Percentiles rank a stretch among this genome's conserved stretches.
Conservation (phyloP, 2,888 invertebrate species). For the Amaurobius ferox region DNA sequence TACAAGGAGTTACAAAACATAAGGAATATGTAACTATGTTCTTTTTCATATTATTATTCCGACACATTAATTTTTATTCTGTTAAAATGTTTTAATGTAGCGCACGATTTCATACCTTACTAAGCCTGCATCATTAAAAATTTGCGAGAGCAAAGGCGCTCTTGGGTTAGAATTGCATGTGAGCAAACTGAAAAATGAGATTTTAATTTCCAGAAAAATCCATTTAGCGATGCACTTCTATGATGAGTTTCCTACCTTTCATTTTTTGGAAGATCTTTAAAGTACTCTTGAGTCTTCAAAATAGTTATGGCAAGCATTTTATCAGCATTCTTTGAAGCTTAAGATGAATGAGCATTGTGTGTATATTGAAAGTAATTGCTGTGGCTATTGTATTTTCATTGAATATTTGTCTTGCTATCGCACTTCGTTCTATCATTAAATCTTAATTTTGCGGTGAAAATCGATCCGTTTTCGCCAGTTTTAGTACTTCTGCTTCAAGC, state of each 20-base stretch:
- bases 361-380: not conserved
- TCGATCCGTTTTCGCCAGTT: not conserved
- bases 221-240: not conserved
- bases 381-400: not conserved
- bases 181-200: slow-evolving; percentile 4
- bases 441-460: not conserved
- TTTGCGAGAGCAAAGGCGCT: not conserved
- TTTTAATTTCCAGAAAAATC: slow-evolving; percentile 15
- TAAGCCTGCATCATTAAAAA: not conserved
- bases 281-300: not conserved
- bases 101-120: too few relatives aligned
- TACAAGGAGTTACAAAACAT: too few relatives aligned
- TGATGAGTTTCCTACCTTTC: not conserved
- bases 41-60: too few relatives aligned
- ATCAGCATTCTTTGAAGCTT: not conserved
- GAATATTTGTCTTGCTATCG: not conserved
- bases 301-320: not conserved
- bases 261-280: not conserved
- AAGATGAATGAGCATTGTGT: not conserved
- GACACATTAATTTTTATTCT: too few relatives aligned
- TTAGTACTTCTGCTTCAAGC: not conserved
- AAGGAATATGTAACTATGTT: too few relatives aligned
- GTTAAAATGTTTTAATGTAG: too few relatives aligned
- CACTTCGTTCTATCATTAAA: not conserved
- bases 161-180: not conserved